Evolutionary conservation across 2,797 vertebrate species (phyloP).

Genomic region (Scyliorhinus canicula): DNA sequence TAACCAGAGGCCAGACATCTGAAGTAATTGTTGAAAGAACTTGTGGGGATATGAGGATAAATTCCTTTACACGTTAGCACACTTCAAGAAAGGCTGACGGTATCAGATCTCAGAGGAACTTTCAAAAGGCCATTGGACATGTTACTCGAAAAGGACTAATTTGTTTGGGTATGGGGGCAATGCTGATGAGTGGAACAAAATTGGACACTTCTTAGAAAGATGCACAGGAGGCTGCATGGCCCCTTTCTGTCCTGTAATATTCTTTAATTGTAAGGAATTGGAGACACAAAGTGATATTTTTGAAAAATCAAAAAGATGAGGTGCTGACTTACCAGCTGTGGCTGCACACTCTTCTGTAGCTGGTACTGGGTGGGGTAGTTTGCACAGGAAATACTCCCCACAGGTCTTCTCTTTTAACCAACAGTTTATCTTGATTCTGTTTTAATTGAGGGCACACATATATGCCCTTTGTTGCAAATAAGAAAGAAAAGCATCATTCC

Average conservation of each 20-base stretch:
- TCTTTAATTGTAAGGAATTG: neutral
- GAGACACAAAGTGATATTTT: neutral
- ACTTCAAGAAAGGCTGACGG: neutral
- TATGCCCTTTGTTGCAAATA: neutral
- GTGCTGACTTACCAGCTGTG: neutral
- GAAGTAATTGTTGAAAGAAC: neutral
- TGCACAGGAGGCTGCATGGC: neutral
- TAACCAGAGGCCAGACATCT: neutral
- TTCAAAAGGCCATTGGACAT: neutral
- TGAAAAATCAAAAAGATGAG: no score
- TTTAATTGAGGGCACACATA: neutral
- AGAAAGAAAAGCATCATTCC: neutral
- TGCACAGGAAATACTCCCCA: slow-evolving; percentile 14
- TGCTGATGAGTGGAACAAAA: neutral
- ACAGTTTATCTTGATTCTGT: neutral
- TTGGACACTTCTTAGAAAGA: neutral
- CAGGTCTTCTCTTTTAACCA: neutral
- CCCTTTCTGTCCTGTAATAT: neutral
- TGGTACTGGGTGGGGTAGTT: neutral
- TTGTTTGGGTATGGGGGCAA: neutral
- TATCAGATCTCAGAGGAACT: neutral
- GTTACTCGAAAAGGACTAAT: neutral
- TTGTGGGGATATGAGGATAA: neutral
- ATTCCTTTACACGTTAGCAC: neutral
- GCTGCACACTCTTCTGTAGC: neutral